Evolutionary conservation across 2,113 vertebrate genomes (phyloP).

Genomic region (Balaenoptera acutorostrata): DNA sequence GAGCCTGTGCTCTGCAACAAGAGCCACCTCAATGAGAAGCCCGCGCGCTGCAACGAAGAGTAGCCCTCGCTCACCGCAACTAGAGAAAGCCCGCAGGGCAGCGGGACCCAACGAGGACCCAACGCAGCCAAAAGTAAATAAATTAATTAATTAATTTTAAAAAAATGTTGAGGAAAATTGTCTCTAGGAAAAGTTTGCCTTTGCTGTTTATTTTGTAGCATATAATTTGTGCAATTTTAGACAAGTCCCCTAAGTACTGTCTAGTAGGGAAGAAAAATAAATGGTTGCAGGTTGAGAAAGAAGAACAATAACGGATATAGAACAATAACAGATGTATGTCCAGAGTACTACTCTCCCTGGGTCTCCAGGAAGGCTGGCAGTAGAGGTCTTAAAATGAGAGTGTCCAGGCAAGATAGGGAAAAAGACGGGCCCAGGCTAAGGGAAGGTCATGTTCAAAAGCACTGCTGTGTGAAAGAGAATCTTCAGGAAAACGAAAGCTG

Average conservation of each 20-base stretch:
- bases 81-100: no score
- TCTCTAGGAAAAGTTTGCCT: neutral
- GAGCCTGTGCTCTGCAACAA: no score
- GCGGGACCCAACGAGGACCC: no score
- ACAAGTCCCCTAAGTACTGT: neutral
- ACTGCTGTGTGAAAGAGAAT: neutral
- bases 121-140: no score
- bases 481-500: neutral
- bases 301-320: neutral
- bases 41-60: no score
- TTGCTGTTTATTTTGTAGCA: constrained; percentile 38
- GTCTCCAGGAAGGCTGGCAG: neutral
- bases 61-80: no score
- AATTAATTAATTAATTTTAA: no score
- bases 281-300: constrained; percentile 24
- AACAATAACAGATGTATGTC: neutral
- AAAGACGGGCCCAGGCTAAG: neutral
- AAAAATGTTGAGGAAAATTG: neutral
- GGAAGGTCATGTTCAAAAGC: neutral
- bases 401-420: neutral
- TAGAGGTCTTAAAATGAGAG: neutral
- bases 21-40: no score
- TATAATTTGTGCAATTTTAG: constrained; percentile 50
- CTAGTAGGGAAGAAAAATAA: constrained; percentile 47
- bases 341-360: neutral